Conservation (phyloP, 2,797 vertebrate genomes). For the Ceryle rudis region DNA sequence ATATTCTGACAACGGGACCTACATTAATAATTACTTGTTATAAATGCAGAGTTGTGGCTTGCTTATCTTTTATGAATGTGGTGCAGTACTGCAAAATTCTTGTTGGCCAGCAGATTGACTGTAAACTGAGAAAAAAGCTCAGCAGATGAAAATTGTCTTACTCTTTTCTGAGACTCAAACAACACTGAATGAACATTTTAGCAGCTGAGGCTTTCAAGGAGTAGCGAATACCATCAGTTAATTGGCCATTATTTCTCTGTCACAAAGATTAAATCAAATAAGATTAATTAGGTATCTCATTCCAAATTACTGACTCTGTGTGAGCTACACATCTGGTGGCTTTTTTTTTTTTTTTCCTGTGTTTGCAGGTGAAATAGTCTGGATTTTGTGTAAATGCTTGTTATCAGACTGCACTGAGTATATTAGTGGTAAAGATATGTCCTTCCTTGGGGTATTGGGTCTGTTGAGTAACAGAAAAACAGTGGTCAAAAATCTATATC, state of each 20-base stretch:
- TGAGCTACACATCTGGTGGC: background rate
- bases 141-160: background rate
- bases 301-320: background rate
- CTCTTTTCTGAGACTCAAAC: background rate
- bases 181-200: background rate
- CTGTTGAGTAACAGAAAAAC: background rate
- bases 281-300: constrained; percentile 1
- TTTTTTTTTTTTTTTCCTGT: background rate
- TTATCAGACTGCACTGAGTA: background rate
- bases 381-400: background rate
- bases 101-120: background rate
- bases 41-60: background rate
- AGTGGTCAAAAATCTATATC: background rate
- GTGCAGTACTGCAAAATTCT: background rate
- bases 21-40: constrained; percentile 15
- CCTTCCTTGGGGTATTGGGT: background rate
- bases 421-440: background rate
- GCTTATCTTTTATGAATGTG: background rate
- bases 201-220: background rate
- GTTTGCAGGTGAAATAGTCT: background rate
- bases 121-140: background rate
- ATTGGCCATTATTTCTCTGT: background rate
- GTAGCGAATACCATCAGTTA: background rate
- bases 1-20: background rate
- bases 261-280: background rate